These are phyloP conservation scores for Itoplectis maculator DNA, from an alignment of 2,888 invertebrate species.

Conservation along the genomic window DNA sequence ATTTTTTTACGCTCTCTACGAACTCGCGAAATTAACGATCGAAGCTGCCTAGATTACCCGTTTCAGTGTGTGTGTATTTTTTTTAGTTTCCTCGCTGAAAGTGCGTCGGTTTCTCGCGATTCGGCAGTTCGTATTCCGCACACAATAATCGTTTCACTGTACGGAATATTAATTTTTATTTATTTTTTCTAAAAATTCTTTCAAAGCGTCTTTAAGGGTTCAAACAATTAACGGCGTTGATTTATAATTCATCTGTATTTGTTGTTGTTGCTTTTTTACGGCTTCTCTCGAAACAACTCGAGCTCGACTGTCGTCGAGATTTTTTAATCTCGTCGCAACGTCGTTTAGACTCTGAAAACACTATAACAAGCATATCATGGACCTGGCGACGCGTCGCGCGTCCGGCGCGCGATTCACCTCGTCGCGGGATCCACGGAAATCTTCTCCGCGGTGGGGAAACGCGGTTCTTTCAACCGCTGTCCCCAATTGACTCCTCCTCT, in stretches of 20 bases:
- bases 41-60: constrained; percentile 65
- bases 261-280: constrained; percentile 32
- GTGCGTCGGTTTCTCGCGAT: constrained; percentile 46
- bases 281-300: constrained; percentile 58
- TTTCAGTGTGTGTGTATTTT: constrained; percentile 67
- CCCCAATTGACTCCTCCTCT: constrained; percentile 40
- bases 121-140: constrained; percentile 1
- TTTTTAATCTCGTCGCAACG: constrained; percentile 44
- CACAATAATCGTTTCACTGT: constrained; percentile 66
- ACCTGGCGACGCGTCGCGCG: constrained; percentile 57
- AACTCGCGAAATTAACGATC: constrained; percentile 69
- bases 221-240: constrained; percentile 71
- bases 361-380: constrained; percentile 72
- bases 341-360: constrained; percentile 73
- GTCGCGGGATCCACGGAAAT: constrained; percentile 50
- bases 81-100: constrained; percentile 40
- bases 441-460: constrained; percentile 49
- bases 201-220: constrained; percentile 73
- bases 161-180: constrained; percentile 55
- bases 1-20: constrained; percentile 48
- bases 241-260: constrained; percentile 51
- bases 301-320: constrained; percentile 62
- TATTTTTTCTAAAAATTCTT: constrained; percentile 63
- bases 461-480: constrained; percentile 21
- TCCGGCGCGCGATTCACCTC: constrained; percentile 60